Percentiles rank a stretch among this genome's conserved stretches.
phyloP scores from a whole-genome alignment of 2,888 invertebrate genomes.

The Drosophila rellima region DNA sequence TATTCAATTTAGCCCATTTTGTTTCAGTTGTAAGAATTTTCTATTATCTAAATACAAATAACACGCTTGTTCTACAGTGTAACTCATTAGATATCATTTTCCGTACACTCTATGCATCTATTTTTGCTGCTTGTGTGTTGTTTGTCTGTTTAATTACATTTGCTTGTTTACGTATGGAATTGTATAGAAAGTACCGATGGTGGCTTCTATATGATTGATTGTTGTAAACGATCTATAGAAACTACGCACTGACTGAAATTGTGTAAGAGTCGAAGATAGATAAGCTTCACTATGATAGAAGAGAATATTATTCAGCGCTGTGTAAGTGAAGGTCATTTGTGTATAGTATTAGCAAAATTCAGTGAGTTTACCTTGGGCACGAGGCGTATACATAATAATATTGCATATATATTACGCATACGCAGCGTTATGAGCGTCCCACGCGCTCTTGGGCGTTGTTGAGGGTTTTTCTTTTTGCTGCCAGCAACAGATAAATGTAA shows the following conservation, averaged over 20 bases:
- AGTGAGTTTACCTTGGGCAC: slow-evolving; percentile 56
- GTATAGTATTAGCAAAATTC: slow-evolving; percentile 22
- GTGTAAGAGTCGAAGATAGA: slow-evolving; percentile 16
- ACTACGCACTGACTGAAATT: slow-evolving; percentile 30
- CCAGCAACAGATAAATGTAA: slow-evolving; percentile 78
- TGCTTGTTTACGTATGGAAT: slow-evolving; percentile 51
- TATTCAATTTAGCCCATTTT: background rate
- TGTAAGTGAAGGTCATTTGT: slow-evolving; percentile 15
- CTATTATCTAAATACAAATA: background rate
- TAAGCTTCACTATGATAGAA: slow-evolving; percentile 9
- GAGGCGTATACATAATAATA: slow-evolving; percentile 59
- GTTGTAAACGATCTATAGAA: slow-evolving; percentile 40
- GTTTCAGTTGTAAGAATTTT: background rate
- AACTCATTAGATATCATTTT: slow-evolving; percentile 23
- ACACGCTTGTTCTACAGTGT: slow-evolving; percentile 21
- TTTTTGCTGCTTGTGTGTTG: slow-evolving; percentile 7
- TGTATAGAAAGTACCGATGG: slow-evolving; percentile 26
- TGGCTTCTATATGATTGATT: slow-evolving; percentile 40
- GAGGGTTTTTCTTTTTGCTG: slow-evolving; percentile 47
- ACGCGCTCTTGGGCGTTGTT: slow-evolving; percentile 44
- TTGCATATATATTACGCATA: slow-evolving; percentile 72
- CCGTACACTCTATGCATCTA: slow-evolving; percentile 5
- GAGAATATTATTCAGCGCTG: background rate
- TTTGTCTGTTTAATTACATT: slow-evolving; percentile 49
- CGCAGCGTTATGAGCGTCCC: slow-evolving; percentile 50